These are phyloP conservation scores for Egretta garzetta DNA, from an alignment of 2,113 vertebrate genomes.

Conservation along the genomic window DNA sequence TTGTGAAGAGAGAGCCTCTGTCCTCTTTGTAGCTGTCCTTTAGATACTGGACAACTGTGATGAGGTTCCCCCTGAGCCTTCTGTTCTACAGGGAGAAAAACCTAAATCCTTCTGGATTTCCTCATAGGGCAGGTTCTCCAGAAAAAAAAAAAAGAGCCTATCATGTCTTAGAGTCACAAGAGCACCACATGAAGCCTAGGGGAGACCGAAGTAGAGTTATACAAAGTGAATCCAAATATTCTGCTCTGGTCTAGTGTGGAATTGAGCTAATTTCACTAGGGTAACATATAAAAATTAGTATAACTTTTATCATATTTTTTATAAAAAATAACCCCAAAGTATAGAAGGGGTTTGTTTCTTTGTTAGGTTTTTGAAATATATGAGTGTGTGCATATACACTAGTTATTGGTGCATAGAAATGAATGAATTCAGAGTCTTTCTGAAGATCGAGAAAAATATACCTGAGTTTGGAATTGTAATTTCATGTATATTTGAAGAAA, in stretches of 20 bases:
- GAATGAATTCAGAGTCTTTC: not conserved
- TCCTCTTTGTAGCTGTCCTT: not conserved
- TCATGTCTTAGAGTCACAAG: not conserved
- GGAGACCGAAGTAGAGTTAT: not conserved
- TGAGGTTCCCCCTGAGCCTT: not conserved
- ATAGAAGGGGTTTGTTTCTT: fast-evolving
- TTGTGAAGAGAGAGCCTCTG: not conserved
- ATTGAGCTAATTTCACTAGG: not conserved
- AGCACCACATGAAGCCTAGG: not conserved
- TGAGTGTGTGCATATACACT: not conserved
- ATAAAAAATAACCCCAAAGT: not conserved
- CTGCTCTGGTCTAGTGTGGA: not conserved
- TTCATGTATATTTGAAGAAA: not conserved
- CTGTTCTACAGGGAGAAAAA: not conserved
- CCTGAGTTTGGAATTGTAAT: not conserved
- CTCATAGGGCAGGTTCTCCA: not conserved
- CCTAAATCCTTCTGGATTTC: not conserved
- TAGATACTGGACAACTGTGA: not conserved
- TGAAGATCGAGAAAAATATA: not conserved
- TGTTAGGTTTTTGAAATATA: not conserved
- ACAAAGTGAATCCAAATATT: not conserved
- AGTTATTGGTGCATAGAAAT: not conserved
- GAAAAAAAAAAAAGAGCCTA: not conserved
- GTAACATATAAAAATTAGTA: not conserved
- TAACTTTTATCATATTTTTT: not conserved